phyloP scores from a whole-genome alignment of 1,140 invertebrate species.

The Phocides pigmalion region DNA sequence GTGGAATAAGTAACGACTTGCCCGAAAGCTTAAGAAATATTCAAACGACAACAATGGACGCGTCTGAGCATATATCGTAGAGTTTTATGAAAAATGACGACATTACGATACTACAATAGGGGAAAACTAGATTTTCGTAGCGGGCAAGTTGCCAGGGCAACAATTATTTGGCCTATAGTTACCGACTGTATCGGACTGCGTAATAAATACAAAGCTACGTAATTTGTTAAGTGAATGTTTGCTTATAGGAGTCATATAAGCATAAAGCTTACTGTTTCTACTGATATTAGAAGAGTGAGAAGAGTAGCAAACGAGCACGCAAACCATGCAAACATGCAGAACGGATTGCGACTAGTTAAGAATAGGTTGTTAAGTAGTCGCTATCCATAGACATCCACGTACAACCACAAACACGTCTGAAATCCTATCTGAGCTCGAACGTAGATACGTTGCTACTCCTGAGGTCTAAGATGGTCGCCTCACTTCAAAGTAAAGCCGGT shows the following conservation, averaged over 20 bases:
- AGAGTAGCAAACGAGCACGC: too few relatives aligned
- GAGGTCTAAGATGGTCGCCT: too few relatives aligned
- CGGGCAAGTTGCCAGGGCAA: constrained; percentile 58
- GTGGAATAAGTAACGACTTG: constrained; percentile 34
- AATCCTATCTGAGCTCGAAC: too few relatives aligned
- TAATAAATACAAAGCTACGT: neutral
- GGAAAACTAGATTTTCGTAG: constrained; percentile 51
- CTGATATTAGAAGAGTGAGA: too few relatives aligned
- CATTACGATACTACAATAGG: constrained; percentile 50
- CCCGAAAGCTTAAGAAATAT: constrained; percentile 23
- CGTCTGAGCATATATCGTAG: constrained; percentile 40
- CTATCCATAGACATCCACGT: too few relatives aligned
- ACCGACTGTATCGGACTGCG: constrained; percentile 16
- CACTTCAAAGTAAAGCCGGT: too few relatives aligned
- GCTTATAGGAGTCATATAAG: neutral
- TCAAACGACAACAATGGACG: constrained; percentile 34
- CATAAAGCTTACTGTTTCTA: too few relatives aligned
- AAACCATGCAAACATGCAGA: too few relatives aligned
- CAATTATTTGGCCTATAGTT: constrained; percentile 53
- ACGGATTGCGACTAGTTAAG: too few relatives aligned
- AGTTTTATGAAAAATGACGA: constrained; percentile 54
- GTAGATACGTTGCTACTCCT: too few relatives aligned
- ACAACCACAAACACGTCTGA: too few relatives aligned
- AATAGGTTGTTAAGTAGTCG: too few relatives aligned
- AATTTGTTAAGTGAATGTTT: constrained; percentile 9